phyloP scores from a whole-genome alignment of 2,888 invertebrate species.

The Hypercompe scribonia region DNA sequence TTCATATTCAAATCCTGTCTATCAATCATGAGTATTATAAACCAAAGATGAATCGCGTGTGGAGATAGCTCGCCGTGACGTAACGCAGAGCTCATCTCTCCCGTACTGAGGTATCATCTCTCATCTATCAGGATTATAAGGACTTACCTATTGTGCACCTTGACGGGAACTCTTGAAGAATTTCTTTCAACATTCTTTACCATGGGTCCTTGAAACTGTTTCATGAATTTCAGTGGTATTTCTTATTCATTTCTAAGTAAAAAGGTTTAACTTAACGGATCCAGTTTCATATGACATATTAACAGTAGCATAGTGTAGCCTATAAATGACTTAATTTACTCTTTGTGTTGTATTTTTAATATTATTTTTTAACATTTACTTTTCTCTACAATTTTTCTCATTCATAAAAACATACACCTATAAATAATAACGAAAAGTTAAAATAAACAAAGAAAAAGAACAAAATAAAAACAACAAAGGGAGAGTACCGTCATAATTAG shows the following conservation, averaged over 20 bases:
- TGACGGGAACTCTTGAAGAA: slow-evolving; percentile 14
- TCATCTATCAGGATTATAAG: slow-evolving; percentile 61
- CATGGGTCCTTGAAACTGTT: background rate
- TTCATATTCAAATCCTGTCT: slow-evolving; percentile 17
- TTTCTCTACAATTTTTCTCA: too few relatives aligned
- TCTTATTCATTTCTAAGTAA: background rate
- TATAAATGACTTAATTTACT: too few relatives aligned
- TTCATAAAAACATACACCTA: too few relatives aligned
- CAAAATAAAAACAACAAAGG: too few relatives aligned
- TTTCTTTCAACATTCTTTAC: background rate
- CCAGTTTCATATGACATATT: too few relatives aligned
- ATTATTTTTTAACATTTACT: too few relatives aligned
- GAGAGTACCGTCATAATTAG: too few relatives aligned
- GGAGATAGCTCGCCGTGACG: slow-evolving; percentile 3
- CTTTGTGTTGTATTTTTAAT: too few relatives aligned
- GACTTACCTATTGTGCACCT: slow-evolving; percentile 54
- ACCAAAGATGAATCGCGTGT: slow-evolving; percentile 18
- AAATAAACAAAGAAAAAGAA: too few relatives aligned
- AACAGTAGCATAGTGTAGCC: too few relatives aligned
- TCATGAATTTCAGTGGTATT: background rate
- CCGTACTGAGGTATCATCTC: background rate
- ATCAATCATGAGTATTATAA: slow-evolving; percentile 23
- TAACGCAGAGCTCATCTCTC: background rate
- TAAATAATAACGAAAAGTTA: too few relatives aligned
- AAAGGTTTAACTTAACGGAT: background rate